Conservation (phyloP, 2,113 vertebrate species). For the Phrynosoma platyrhinos region DNA sequence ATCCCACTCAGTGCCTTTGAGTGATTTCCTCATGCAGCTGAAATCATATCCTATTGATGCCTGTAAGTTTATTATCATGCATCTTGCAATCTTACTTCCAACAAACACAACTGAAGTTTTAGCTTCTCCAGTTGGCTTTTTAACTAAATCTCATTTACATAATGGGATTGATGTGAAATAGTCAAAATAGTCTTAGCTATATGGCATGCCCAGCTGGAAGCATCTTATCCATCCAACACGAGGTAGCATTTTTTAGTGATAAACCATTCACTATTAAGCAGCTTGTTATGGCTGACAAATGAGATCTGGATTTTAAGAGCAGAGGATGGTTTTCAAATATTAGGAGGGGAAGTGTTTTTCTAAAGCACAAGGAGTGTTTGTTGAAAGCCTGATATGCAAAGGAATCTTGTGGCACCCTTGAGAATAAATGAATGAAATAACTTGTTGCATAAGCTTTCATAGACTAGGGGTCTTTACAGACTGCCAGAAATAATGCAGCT, state of each 20-base stretch:
- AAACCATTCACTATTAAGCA: neutral
- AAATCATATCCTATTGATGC: neutral
- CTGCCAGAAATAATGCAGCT: no score
- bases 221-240: neutral
- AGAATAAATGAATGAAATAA: no score
- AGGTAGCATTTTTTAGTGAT: neutral
- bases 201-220: neutral
- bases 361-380: neutral
- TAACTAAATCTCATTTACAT: neutral
- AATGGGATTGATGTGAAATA: neutral
- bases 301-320: neutral
- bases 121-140: neutral
- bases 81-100: neutral
- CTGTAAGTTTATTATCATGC: neutral
- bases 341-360: no score
- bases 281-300: constrained; percentile 14
- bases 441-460: no score
- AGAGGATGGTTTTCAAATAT: neutral
- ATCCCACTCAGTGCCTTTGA: neutral
- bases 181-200: neutral
- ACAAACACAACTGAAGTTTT: neutral
- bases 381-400: neutral
- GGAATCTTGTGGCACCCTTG: no score
- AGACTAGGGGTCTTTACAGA: no score
- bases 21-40: neutral